Base-by-base conservation (phyloP, 2,888 invertebrate genomes). In the Chalcosyrphus nemorum region DNA sequence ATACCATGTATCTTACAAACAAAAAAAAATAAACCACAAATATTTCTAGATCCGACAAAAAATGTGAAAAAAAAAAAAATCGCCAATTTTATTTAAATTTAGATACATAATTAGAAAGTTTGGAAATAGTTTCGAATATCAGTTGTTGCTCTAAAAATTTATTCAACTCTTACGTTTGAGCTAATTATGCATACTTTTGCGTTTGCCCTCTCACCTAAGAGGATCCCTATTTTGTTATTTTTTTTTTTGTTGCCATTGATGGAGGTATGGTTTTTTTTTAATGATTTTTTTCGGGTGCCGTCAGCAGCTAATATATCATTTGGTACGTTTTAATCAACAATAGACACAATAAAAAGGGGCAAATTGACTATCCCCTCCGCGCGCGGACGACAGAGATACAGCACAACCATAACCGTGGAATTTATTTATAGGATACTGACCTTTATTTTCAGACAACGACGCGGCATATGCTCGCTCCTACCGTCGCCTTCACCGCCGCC, bases 381-480 rank as follows among this genome's bases (percentile, higher is more conserved):
- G n/a, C n/a, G n/a, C n/a, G n/a, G n/a, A n/a, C n/a, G n/a, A n/a
- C n/a, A n/a, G n/a, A n/a, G 47, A 56, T 54, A 43, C 59, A 24
- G 24, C 32, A 63, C 56, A 68, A 61, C 78, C 75, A 45, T 72
- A 77, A 77, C 61, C 63, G 32, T 47, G 45, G 71, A 81, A 71
- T 71, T 71, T 81, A 81, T 81, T 81, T 81, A 77, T 81, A 81
- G 81, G 81, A 81, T 77, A 81, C 81, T 81, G 81, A 81, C 81
- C 81, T 81, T 81, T 81, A 70, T 77, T 81, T 54, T 61, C 66
- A 74, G 74, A 70, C 56, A 76, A 76, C 57, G 63, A 50, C 59
- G 61, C 41, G 9, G n/a, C 68, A 29, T 38, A 50, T 47, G 27
- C 47, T 41, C 59, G 27, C 47, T 41, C 63, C 54, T 27, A 41